Base-by-base conservation (phyloP, 2,797 vertebrate genomes). In the Allobates femoralis region DNA sequence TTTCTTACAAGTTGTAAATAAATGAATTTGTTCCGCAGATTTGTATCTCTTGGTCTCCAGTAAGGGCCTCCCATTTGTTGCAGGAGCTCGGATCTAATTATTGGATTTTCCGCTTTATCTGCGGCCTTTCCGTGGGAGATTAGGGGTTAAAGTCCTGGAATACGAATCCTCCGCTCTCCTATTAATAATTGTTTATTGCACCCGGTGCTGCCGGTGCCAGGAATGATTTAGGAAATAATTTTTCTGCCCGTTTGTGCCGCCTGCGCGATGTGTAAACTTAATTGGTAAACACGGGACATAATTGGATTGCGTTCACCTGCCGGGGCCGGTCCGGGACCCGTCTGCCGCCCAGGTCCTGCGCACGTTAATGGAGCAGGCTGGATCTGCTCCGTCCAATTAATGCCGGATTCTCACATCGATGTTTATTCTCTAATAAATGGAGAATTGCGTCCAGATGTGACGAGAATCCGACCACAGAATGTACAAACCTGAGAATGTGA, bases 31-130 rank as follows among this genome's bases (percentile, higher is more conserved):
- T 86, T 66, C 32, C 28, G 1, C 18, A 82, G 71, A 86, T 82
- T 76, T 60, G 71, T 50, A 67, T 82, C 79, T 82, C 53, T 55
- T 23, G 46, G 79, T 67, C 77, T 82, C 85, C 79, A 82, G 46
- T 76, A 76, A 82, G 69, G 26, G 23, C 41, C 82, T 86, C 56
- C 26, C 71, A 58, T 77, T 30, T 23, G 75, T 73, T 80, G 28
- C 46, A 14, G 50, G 18, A 26, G 41, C 66, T 53, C 50, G 37
- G 37, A 23, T 51, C 46, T 69, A 82, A 86, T 82, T 41, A 86
- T 76, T 74, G 85, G 71, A 66, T 76, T 66, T 66, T 30, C 12
- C 32, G 10, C 26, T 26, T 71, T 71, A 56, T 85, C 62, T 71
- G 12, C 5, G 75, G 60, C 10, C 37, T 8, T 32, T n/a, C 2